Base-by-base conservation (phyloP, 53 echinoderm and acorn worm species). In the Astropecten irregularis region DNA sequence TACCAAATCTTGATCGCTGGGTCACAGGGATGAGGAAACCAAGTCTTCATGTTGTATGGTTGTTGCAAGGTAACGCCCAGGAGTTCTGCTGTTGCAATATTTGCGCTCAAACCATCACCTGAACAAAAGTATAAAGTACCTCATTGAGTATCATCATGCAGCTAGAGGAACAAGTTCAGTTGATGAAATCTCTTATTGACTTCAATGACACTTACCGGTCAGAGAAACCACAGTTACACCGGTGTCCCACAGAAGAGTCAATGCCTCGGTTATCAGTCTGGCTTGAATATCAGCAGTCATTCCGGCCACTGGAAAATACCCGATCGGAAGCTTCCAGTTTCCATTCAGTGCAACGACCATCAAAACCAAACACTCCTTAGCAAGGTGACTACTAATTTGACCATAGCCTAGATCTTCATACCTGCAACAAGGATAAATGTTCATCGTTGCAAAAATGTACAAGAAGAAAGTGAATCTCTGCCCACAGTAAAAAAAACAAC, bases 291-390 rank as follows among this genome's bases (percentile, higher is more conserved):
- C 25, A 2, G 21, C 54, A 20, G 0, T 20, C 54, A 19, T 53
- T 8, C 54, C 54, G 0, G 21, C 21, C 1, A 53, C 22, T 66
- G 74, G 48, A n/a, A n/a, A n/a, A n/a, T 83, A 88, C 1, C 55
- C 68, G 4, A 83, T 73, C 0, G 76, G 89, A 1, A 89, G 28
- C 46, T 89, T 84, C 89, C 84, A 89, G 29, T 29, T 16, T 19
- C 34, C 46, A 32, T 76, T 89, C 29, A 76, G 19, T 30, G 83
- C 44, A 2, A 89, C 89, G 16, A 84, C 82, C 89, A 83, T 89
- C 16, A 89, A 54, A 16, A 88, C 88, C 9, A 88, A 39, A 21
- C 83, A 83, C 51, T 88, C 73, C n/a, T 36, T 50, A 9, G 83
- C 83, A 26, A 50, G 25, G 2, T 50, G 83, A 14, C 6, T 18